These are phyloP conservation scores for Tychaedon coryphoeus DNA, from an alignment of 2,113 vertebrate genomes.

Conservation along the genomic window DNA sequence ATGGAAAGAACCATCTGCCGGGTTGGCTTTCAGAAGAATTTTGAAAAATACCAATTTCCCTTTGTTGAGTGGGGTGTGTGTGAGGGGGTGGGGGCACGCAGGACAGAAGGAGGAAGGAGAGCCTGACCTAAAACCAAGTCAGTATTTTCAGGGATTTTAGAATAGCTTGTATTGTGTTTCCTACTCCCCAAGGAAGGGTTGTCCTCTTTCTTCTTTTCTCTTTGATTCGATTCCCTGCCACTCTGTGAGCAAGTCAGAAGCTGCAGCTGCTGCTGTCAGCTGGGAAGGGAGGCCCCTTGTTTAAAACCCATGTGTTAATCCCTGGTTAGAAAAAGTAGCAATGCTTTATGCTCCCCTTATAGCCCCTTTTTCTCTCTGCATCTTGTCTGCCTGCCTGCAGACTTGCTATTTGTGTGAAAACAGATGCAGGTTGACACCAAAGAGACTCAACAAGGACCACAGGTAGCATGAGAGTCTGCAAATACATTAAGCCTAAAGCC, in stretches of 20 bases:
- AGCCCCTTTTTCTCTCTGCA: neutral
- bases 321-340: neutral
- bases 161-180: conserved; percentile 77
- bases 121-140: conserved; percentile 71
- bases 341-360: neutral
- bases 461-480: neutral
- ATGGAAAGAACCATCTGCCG: conserved; percentile 78
- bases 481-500: neutral
- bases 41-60: conserved; percentile 75
- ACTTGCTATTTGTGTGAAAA: neutral
- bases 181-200: conserved; percentile 74
- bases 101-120: conserved; percentile 35
- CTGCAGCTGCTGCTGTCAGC: conserved; percentile 78
- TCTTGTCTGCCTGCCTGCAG: neutral
- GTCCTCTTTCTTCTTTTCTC: conserved; percentile 75
- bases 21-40: conserved; percentile 76
- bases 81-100: neutral
- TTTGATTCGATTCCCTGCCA: conserved; percentile 82
- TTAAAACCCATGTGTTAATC: conserved; percentile 70
- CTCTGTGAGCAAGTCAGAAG: conserved; percentile 69
- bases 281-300: conserved; percentile 72
- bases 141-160: conserved; percentile 72
- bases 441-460: neutral
- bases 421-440: neutral
- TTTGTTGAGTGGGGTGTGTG: conserved; percentile 67